These are phyloP conservation scores for Dendrophyllia cribrosa DNA, from an alignment of 64 coral and sea anemone species.

Conservation along the genomic window DNA sequence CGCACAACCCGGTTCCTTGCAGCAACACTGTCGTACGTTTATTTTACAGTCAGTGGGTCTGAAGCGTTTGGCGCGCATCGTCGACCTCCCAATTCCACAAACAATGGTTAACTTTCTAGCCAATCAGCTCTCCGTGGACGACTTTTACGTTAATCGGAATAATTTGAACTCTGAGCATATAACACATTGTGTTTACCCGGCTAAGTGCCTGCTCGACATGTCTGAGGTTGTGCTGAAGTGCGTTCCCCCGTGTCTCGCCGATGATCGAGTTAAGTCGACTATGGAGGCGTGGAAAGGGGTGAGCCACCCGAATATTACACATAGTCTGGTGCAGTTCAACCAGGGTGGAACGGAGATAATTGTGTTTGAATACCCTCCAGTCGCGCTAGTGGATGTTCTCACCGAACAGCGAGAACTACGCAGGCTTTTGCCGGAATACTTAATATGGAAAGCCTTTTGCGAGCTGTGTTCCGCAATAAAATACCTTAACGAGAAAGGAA, in stretches of 20 bases:
- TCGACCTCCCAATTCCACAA: constrained; percentile 83
- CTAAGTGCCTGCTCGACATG: constrained; percentile 93
- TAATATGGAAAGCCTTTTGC: constrained; percentile 88
- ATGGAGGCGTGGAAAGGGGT: constrained; percentile 75
- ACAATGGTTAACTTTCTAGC: constrained; percentile 77
- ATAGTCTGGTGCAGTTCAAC: constrained; percentile 55
- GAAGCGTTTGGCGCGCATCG: constrained; percentile 81
- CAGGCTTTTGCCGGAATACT: constrained; percentile 72
- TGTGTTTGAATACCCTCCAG: constrained; percentile 89
- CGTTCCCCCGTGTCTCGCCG: constrained; percentile 61
- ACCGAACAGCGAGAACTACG: constrained; percentile 39
- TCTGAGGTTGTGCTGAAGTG: constrained; percentile 84
- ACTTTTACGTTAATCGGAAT: constrained; percentile 91
- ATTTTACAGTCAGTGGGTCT: constrained; percentile 84
- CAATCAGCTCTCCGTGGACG: constrained; percentile 82
- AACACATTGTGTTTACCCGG: constrained; percentile 86
- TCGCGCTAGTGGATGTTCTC: constrained; percentile 69
- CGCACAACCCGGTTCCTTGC: constrained; percentile 57
- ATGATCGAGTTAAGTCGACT: constrained; percentile 55
- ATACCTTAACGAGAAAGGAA: constrained; percentile 79
- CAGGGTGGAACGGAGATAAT: constrained; percentile 81
- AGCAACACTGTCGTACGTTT: constrained; percentile 82
- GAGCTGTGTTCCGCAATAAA: constrained; percentile 72
- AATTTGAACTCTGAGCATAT: constrained; percentile 77
- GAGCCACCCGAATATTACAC: constrained; percentile 78